These are phyloP conservation scores for Agonum fuliginosum DNA, from an alignment of 2,888 invertebrate species.

Conservation along the genomic window DNA sequence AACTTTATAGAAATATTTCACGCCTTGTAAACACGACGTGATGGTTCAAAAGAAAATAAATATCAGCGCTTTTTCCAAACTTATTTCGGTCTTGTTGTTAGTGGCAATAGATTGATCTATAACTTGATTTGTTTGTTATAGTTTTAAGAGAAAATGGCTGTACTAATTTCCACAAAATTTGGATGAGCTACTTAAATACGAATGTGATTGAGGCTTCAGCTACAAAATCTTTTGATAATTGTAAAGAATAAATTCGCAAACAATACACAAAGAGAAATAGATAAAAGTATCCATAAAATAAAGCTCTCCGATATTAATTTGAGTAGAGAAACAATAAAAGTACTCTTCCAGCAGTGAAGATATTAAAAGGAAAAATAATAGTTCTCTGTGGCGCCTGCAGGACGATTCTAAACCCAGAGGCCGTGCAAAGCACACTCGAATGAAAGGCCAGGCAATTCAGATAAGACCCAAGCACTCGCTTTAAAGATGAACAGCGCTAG, in stretches of 20 bases:
- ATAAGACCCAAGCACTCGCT: slow-evolving; percentile 7
- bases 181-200: no score
- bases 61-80: no score
- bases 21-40: neutral
- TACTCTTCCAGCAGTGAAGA: neutral
- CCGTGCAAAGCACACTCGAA: neutral
- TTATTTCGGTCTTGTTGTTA: no score
- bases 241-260: no score
- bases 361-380: slow-evolving; percentile 18
- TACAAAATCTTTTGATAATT: no score
- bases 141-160: no score
- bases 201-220: no score
- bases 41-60: neutral
- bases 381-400: neutral
- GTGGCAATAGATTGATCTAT: no score
- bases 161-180: no score
- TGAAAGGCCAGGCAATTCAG: slow-evolving; percentile 28
- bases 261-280: no score
- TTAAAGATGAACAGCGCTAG: slow-evolving; percentile 28
- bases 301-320: neutral
- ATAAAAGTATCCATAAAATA: neutral
- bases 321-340: neutral
- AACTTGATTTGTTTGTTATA: no score
- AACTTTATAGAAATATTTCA: neutral
- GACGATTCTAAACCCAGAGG: neutral